Base-by-base conservation (phyloP, 2,113 vertebrate genomes). In the Rhynchomys soricoides region DNA sequence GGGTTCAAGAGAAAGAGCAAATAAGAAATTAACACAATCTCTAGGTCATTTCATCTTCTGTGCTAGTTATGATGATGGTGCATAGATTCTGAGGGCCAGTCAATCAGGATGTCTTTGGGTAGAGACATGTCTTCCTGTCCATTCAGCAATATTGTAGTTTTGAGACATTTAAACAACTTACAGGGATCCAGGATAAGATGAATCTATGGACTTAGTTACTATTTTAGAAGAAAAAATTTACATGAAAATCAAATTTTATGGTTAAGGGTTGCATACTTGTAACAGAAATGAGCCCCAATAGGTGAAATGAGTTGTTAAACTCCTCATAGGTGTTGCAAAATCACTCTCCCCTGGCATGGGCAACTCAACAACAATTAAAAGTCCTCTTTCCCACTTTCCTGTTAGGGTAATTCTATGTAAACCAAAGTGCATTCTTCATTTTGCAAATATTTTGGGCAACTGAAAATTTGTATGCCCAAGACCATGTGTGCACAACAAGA, bases 21-120 rank as follows among this genome's bases (percentile, higher is more conserved):
- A 77, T 93, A 90, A 1, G 71, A 94, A 98, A 93, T 98, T 98
- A 97, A 97, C n/a, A 91, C 97, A 97, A 92, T 98, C 97, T 55
- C 55, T 93, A 96, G 89, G 96, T 75, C 81, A 21, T 55, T 90
- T 55, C 68, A 57, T 87, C 89, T 48, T 15, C 48, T 97, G 66
- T 88, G 40, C 83, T 95, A 86, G 91, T 86, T 96, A 83, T 96
- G 81, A 93, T 94, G 87, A 92, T 97, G 31, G 68, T 59, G 19
- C 19, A 92, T 66, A 97, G 96, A 96, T 94, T 96, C 94, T 96
- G 97, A 86, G 52, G 86, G 96, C 43, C 57, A 22, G 83, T 96
- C 66, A 88, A 13, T 97, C 83, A 52, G 93, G 96, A 87, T 68
- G 15, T 62, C 89, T 90, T 85, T 95, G 59, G 93, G 62, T 79